phyloP scores from a whole-genome alignment of 1,140 invertebrate species.

The Oryzaephilus surinamensis region DNA sequence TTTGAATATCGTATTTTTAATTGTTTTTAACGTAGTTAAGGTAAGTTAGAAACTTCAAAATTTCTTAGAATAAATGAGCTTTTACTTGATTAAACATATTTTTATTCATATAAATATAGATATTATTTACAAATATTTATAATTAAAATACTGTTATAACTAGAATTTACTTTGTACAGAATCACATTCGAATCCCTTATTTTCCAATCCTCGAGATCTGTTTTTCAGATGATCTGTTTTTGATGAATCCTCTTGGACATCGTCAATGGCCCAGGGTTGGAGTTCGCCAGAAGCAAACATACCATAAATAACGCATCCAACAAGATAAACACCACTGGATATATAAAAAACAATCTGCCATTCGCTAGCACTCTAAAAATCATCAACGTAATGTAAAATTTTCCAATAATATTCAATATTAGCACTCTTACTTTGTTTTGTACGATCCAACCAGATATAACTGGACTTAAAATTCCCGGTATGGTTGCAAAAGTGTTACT shows the following conservation, averaged over 20 bases:
- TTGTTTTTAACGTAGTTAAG: too few relatives aligned
- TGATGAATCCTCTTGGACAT: too few relatives aligned
- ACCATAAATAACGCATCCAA: conserved; percentile 68
- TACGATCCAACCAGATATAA: conserved; percentile 67
- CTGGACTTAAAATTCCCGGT: conserved; percentile 76
- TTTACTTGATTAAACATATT: too few relatives aligned
- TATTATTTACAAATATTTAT: too few relatives aligned
- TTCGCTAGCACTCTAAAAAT: conserved; percentile 56
- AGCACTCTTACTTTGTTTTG: conserved; percentile 48
- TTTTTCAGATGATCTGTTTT: too few relatives aligned
- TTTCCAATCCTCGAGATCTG: conserved; percentile 9
- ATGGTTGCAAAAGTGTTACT: conserved; percentile 81
- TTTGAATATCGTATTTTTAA: too few relatives aligned
- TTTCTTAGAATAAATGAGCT: too few relatives aligned
- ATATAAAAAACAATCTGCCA: conserved; percentile 82
- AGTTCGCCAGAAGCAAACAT: conserved; percentile 68
- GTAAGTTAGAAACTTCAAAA: too few relatives aligned
- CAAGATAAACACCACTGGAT: conserved; percentile 61
- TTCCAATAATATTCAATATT: conserved; percentile 2
- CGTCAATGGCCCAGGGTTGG: conserved; percentile 58
- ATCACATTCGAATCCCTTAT: conserved; percentile 6
- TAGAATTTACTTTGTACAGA: too few relatives aligned
- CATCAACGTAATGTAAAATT: conserved; percentile 4
- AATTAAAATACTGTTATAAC: too few relatives aligned
- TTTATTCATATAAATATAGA: too few relatives aligned